These are phyloP conservation scores for Enteromius argenteus DNA, from an alignment of 2,797 vertebrate species.

Conservation along the genomic window DNA sequence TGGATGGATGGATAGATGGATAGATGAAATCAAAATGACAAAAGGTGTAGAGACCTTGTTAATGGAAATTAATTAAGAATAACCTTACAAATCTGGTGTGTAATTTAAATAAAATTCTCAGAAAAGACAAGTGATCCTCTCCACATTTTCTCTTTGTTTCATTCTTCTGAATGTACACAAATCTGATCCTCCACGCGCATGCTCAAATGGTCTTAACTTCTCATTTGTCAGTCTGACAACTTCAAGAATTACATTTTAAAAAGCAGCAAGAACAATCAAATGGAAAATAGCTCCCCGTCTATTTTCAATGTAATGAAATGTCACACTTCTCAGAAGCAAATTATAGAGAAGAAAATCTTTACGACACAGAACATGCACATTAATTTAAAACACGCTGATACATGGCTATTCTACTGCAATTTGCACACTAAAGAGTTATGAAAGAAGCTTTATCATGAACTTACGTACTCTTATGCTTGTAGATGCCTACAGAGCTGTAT, in stretches of 20 bases:
- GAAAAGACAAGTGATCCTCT: neutral
- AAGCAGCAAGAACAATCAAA: conserved; percentile 44
- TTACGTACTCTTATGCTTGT: neutral
- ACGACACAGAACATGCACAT: conserved; percentile 33
- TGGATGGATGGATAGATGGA: too few species aligned
- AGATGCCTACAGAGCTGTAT: conserved; percentile 4
- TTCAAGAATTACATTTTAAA: conserved; percentile 45
- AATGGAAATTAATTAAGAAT: conserved; percentile 24
- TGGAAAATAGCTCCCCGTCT: conserved; percentile 41
- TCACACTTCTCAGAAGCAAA: conserved; percentile 35
- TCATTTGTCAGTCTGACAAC: conserved; percentile 44
- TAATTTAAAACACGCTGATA: conserved; percentile 37
- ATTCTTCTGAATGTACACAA: neutral
- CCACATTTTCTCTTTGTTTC: neutral
- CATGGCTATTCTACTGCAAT: conserved; percentile 12
- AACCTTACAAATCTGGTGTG: neutral
- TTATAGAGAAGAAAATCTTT: conserved; percentile 47
- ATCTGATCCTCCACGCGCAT: neutral
- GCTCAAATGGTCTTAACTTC: conserved; percentile 30
- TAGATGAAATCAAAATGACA: neutral
- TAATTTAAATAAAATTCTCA: conserved; percentile 13
- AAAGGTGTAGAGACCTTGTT: neutral
- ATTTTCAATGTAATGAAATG: conserved; percentile 42
- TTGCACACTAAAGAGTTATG: conserved; percentile 26
- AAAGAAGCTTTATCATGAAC: conserved; percentile 12